Evolutionary conservation across 2,113 vertebrate species (phyloP).

Genomic region (Atractosteus spatula): DNA sequence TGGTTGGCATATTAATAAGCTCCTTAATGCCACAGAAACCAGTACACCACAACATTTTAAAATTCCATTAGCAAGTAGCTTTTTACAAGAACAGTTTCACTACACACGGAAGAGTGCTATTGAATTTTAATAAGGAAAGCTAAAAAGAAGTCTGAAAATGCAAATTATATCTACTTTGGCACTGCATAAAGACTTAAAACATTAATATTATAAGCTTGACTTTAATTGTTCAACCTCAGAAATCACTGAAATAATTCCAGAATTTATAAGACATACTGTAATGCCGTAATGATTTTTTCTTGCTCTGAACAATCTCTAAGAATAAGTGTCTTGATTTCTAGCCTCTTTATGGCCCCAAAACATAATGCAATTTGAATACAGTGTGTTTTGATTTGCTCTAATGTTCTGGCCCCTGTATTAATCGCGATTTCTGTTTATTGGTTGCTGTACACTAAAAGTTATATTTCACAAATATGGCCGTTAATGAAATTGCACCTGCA

Average conservation of each 20-base stretch:
- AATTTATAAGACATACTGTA: too few relatives aligned
- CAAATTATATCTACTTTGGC: conserved; percentile 18
- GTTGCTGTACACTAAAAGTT: background rate
- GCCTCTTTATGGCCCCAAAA: background rate
- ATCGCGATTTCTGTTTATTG: background rate
- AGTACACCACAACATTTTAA: conserved; percentile 42
- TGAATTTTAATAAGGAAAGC: conserved; percentile 36
- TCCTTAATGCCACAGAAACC: conserved; percentile 32
- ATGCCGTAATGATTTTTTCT: too few relatives aligned
- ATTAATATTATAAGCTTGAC: too few relatives aligned
- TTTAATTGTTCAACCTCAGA: too few relatives aligned
- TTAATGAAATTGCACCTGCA: background rate
- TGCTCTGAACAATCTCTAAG: background rate
- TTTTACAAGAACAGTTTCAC: conserved; percentile 20
- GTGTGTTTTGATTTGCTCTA: conserved; percentile 5
- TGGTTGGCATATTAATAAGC: conserved; percentile 33
- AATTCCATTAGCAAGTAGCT: conserved; percentile 42
- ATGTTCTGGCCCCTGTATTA: conserved; percentile 2
- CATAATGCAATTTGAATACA: background rate
- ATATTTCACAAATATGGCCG: background rate
- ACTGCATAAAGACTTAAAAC: too few relatives aligned
- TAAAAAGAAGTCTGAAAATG: conserved; percentile 20
- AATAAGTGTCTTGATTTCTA: background rate
- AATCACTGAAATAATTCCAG: too few relatives aligned
- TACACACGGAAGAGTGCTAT: conserved; percentile 18